These are phyloP conservation scores for Onychostoma macrolepis DNA, from an alignment of 2,113 vertebrate genomes.

Conservation along the genomic window DNA sequence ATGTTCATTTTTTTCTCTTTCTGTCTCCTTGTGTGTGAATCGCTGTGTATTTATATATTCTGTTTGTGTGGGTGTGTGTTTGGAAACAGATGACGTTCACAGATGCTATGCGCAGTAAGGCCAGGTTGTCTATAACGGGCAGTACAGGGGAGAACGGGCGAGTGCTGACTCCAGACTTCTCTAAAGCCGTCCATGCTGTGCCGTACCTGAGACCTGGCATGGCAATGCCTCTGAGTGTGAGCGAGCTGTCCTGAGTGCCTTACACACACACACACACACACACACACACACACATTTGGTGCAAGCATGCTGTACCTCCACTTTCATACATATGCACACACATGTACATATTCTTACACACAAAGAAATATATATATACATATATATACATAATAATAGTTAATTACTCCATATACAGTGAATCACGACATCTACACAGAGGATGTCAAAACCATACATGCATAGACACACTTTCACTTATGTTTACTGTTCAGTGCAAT, in stretches of 20 bases:
- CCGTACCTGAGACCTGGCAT: constrained; percentile 98
- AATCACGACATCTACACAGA: constrained; percentile 1
- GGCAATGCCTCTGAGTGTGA: constrained; percentile 99
- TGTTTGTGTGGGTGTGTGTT: constrained; percentile 68
- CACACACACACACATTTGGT: constrained; percentile 52
- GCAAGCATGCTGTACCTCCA: constrained; percentile 39
- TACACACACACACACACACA: constrained; percentile 86
- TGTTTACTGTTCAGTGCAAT: constrained; percentile 34
- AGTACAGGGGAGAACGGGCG: constrained; percentile 94
- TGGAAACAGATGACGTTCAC: constrained; percentile 90
- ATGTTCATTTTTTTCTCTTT: constrained; percentile 19
- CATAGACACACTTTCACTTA: constrained; percentile 20
- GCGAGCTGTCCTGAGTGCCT: constrained; percentile 98
- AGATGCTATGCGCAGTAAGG: constrained; percentile 92
- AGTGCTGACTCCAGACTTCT: constrained; percentile 91
- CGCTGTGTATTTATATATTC: not conserved
- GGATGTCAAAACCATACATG: constrained; percentile 38
- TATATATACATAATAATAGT: constrained; percentile 24
- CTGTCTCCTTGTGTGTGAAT: constrained; percentile 26
- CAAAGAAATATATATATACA: not conserved
- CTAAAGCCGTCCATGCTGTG: constrained; percentile 94
- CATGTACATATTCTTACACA: constrained; percentile 9
- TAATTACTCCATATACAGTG: not conserved
- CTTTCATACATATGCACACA: constrained; percentile 29
- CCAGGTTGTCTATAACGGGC: constrained; percentile 97